Base-by-base conservation (phyloP, 2,797 vertebrate species). In the Bradypodion ventrale region DNA sequence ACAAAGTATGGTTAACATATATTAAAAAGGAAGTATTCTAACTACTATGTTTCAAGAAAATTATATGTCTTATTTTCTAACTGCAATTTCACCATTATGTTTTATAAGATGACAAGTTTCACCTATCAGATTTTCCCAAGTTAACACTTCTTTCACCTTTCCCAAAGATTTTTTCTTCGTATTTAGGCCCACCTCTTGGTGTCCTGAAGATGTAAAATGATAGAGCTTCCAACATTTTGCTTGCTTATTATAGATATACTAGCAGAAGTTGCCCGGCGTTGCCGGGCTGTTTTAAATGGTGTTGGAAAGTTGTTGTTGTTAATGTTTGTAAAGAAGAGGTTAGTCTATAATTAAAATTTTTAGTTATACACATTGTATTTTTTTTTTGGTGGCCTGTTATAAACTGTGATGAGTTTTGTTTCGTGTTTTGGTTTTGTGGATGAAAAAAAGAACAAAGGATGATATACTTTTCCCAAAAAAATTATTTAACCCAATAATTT, bases 1-100 rank as follows among this genome's bases (percentile, higher is more conserved):
- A 80, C 83, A 85, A 75, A 37, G n/a, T 60, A 46, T 12, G n/a
- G 62, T 65, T 73, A 72, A 63, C 25, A 65, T 40, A 79, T 37
- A 44, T 25, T 10, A 62, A 37, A 15, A 66, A 70, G 32, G 21
- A n/a, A 7, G 70, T 23, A 65, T 32, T 10, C 69, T 12, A 1
- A 1, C 32, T 75, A 70, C 16, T 49, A 2, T 74, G 32, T 80
- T 37, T 80, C 46, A 69, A 7, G 7, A 8, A 29, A 49, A 62
- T 66, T 46, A 29, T 25, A 69, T 56, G 25, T 37, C 69, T 81
- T 60, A 5, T 12, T 56, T 21, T 25, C 76, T 63, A 44, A 4
- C 27, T 74, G 13, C 59, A 3, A 62, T 77, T 70, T 76, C 32
- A 75, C 8, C 21, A 42, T n/a, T 32, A 27, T 37, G 27, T 66